Percentiles rank a stretch among this genome's conserved stretches.
Conservation (phyloP, 2,113 vertebrate species). For the Lampris incognitus region DNA sequence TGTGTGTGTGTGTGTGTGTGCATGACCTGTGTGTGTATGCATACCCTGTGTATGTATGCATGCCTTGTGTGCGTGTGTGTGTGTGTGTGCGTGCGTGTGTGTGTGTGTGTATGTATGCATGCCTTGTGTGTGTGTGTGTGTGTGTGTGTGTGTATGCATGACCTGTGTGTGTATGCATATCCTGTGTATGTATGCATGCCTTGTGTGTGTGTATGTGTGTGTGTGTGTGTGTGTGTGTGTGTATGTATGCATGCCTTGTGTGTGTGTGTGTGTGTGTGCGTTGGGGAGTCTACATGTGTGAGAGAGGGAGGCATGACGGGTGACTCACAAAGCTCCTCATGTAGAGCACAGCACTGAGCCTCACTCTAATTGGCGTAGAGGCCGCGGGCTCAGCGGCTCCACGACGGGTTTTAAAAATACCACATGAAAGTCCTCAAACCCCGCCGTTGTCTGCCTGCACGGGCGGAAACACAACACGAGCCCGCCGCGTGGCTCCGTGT, state of each 20-base stretch:
- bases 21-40: no score
- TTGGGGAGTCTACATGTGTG: no score
- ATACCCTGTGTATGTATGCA: no score
- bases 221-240: not conserved
- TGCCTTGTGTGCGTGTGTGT: no score
- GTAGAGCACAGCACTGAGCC: constrained; percentile 15
- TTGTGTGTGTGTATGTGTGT: not conserved
- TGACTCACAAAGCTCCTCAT: constrained; percentile 12
- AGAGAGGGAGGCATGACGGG: not conserved
- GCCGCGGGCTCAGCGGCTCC: constrained; percentile 5
- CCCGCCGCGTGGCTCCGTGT: not conserved
- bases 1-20: no score
- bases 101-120: no score
- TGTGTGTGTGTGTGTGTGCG: not conserved
- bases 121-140: no score
- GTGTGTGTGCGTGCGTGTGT: no score
- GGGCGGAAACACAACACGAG: not conserved
- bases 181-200: no score
- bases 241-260: not conserved
- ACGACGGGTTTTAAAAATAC: constrained; percentile 29
- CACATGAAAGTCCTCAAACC: constrained; percentile 10
- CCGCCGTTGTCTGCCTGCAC: not conserved
- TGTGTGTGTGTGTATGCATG: no score
- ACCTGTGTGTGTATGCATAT: no score
- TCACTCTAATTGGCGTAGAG: not conserved